A percentile compares a stretch with the other conserved stretches of the same genome.
These are phyloP conservation scores for Drosophila parabipectinata DNA, from an alignment of 1,140 invertebrate genomes.

Conservation along the genomic window DNA sequence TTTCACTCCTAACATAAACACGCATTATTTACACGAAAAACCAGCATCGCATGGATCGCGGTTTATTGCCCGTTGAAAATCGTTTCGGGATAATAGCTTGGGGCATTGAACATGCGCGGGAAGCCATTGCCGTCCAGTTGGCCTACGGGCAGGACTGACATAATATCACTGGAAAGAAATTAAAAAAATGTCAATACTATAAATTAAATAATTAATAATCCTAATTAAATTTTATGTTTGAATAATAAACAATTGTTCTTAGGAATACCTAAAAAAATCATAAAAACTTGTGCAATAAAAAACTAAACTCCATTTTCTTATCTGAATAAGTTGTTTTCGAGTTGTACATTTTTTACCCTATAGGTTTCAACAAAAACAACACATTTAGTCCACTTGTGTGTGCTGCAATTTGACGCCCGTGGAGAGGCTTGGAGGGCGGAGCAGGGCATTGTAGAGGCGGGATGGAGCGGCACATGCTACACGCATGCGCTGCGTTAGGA, in stretches of 20 bases:
- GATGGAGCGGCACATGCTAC: constrained; percentile 72
- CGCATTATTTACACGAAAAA: constrained; percentile 60
- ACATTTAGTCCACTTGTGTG: constrained; percentile 51
- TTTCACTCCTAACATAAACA: constrained; percentile 47
- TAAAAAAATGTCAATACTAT: constrained; percentile 6
- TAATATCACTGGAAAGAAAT: constrained; percentile 75
- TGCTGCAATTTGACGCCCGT: constrained; percentile 71
- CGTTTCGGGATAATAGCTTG: constrained; percentile 83
- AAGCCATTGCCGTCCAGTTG: constrained; percentile 80
- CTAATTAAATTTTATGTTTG: background rate
- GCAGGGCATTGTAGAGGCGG: constrained; percentile 37
- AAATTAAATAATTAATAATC: background rate
- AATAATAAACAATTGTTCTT: background rate
- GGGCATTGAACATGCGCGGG: constrained; percentile 83
- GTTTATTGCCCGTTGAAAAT: constrained; percentile 82
- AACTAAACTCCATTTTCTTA: constrained; percentile 1
- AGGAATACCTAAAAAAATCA: background rate
- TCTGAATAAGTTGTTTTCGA: background rate
- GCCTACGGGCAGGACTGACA: constrained; percentile 80
- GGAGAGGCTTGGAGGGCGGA: constrained; percentile 44
- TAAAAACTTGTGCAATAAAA: background rate
- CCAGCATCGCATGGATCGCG: constrained; percentile 26
- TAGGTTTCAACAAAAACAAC: constrained; percentile 32
- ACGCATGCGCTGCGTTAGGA: constrained; percentile 73
- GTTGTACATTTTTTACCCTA: constrained; percentile 7